Base-by-base conservation (phyloP, 2,888 invertebrate genomes). In the Hydriomena furcata region DNA sequence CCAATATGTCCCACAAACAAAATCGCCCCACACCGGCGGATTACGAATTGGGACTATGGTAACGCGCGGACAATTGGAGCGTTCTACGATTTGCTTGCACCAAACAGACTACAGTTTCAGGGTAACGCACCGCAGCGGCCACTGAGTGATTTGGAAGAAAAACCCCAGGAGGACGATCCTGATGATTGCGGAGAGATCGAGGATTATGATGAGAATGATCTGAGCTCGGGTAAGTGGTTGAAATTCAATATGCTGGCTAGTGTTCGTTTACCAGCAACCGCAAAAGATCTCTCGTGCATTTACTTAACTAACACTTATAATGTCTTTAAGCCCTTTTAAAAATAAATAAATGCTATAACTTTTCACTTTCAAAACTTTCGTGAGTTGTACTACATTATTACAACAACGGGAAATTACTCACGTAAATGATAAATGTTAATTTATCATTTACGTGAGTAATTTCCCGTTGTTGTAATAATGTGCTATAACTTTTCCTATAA, bases 1-100 rank as follows among this genome's bases (percentile, higher is more conserved):
- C 84, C 85, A 8, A 41, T 80, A 46, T 89, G 90, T 23, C 89
- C 89, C 1, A 89, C 89, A 2, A 90, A 90, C 58, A 90, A 89
- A 65, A 84, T 90, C 34, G 89, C 89, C 1, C 88, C 89, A 1
- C 81, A 83, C 48, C 68, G 77, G 11, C 69, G 78, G 1, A 61
- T 66, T 7, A 54, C 61, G 0, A 73, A 63, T 12, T 69, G 65
- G 65, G 65, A 69, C 6, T 58, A 63, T 5, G 63, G 50, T 2
- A 66, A 65, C 12, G 68, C 74, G 0, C 74, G 87, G 2, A 89
- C 88, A 1, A 76, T 88, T 30, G 83, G 81, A 5, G 69, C 79
- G 0, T 78, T 80, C 53, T 76, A 81, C 51, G 76, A 79, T 27
- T 60, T 88, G 24, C 60, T 88, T 11, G 60, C 60, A 1, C 81